These are phyloP conservation scores for Odobenus rosmarus DNA, from an alignment of 2,113 vertebrate species.

Conservation along the genomic window DNA sequence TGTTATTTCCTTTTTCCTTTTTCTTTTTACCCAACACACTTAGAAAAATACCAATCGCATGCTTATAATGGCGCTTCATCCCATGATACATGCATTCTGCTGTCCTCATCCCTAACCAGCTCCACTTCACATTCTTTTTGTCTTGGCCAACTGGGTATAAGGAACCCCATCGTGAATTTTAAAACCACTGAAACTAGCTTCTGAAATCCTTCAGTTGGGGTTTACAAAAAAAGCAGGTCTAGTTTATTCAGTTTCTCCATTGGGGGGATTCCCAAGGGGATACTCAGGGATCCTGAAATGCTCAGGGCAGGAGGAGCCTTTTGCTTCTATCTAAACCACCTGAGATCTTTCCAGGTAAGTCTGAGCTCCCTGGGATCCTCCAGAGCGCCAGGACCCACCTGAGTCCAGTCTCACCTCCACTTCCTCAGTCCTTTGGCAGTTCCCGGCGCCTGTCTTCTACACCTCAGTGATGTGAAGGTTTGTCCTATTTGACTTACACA, in stretches of 20 bases:
- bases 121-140: neutral
- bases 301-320: neutral
- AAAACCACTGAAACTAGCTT: neutral
- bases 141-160: neutral
- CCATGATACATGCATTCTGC: no score
- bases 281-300: neutral
- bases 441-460: no score
- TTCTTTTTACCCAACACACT: neutral
- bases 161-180: neutral
- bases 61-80: neutral
- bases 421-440: no score
- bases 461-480: neutral
- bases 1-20: neutral
- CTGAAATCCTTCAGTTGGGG: neutral
- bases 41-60: neutral
- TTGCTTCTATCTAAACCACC: neutral
- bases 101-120: neutral
- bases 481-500: neutral
- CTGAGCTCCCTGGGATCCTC: neutral
- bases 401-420: neutral
- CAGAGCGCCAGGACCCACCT: neutral
- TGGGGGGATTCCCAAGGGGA: neutral
- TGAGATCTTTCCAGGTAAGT: neutral
- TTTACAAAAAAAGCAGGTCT: neutral
- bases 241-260: neutral